These are phyloP conservation scores for Idaea dimidiata DNA, from an alignment of 2,888 invertebrate genomes.

Conservation along the genomic window DNA sequence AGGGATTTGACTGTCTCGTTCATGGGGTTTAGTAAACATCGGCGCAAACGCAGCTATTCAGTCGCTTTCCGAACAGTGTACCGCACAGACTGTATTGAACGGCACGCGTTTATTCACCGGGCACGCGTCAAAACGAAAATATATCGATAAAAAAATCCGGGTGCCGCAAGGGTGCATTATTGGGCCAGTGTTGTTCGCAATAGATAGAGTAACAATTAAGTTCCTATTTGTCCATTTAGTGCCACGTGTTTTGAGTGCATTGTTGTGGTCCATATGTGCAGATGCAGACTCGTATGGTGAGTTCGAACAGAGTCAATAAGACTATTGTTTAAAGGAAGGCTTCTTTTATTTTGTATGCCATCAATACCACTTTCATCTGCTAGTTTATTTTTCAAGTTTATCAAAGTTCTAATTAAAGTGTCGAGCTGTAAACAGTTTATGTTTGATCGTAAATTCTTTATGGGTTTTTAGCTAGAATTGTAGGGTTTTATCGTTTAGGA, in stretches of 20 bases:
- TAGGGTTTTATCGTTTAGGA: constrained; percentile 53
- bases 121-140: constrained; percentile 52
- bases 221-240: constrained; percentile 32
- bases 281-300: constrained; percentile 72
- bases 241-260: constrained; percentile 45
- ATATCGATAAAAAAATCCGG: constrained; percentile 48
- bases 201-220: constrained; percentile 29
- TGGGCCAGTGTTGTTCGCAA: constrained; percentile 50
- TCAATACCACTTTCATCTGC: constrained; percentile 61
- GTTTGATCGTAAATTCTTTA: constrained; percentile 57
- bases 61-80: constrained; percentile 60
- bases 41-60: constrained; percentile 58
- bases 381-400: constrained; percentile 57
- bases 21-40: constrained; percentile 75
- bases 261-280: constrained; percentile 54
- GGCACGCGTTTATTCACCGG: constrained; percentile 58
- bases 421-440: constrained; percentile 52
- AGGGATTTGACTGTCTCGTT: constrained; percentile 58
- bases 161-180: constrained; percentile 58
- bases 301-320: constrained; percentile 58
- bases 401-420: constrained; percentile 66
- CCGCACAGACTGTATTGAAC: constrained; percentile 56
- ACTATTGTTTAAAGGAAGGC: constrained; percentile 62
- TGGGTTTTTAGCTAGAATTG: constrained; percentile 58
- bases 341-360: constrained; percentile 55